A percentile compares a stretch with the other conserved stretches of the same genome.
phyloP scores from a whole-genome alignment of 1,140 invertebrate species.

The Drosophila nebulosa region DNA sequence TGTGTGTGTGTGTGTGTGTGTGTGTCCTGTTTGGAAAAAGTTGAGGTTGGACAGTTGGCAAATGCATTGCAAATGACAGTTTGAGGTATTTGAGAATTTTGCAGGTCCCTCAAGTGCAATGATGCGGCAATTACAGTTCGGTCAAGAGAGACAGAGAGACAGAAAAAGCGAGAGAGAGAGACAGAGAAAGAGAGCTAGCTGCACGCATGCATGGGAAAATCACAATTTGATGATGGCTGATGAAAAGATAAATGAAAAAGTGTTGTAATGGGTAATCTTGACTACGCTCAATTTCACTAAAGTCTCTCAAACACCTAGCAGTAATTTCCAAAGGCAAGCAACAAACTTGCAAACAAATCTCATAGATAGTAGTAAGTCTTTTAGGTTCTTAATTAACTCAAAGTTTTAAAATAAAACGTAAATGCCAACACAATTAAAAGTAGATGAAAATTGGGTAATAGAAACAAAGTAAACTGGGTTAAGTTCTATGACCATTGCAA shows the following conservation, averaged over 20 bases:
- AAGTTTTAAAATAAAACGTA: too few species aligned
- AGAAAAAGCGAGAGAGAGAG: neutral
- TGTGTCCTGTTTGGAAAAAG: constrained; percentile 8
- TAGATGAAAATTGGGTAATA: too few species aligned
- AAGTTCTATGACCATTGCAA: too few species aligned
- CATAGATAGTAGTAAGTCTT: too few species aligned
- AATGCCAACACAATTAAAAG: too few species aligned
- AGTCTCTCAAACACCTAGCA: neutral
- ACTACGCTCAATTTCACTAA: neutral
- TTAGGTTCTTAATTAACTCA: too few species aligned
- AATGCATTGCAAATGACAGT: constrained; percentile 62
- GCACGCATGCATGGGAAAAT: neutral
- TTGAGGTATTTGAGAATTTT: constrained; percentile 50
- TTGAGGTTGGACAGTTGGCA: constrained; percentile 32
- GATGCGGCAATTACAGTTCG: constrained; percentile 53
- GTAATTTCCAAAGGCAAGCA: too few species aligned
- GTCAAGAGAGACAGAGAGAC: constrained; percentile 33
- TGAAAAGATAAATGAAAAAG: neutral
- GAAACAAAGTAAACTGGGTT: too few species aligned
- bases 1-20: neutral
- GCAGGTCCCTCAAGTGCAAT: constrained; percentile 37
- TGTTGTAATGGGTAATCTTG: neutral
- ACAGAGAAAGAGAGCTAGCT: too few species aligned
- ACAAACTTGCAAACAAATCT: too few species aligned
- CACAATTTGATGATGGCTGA: constrained; percentile 12